Evolutionary conservation across 2,888 invertebrate species (phyloP).

Genomic region (Lucinisca nassula): DNA sequence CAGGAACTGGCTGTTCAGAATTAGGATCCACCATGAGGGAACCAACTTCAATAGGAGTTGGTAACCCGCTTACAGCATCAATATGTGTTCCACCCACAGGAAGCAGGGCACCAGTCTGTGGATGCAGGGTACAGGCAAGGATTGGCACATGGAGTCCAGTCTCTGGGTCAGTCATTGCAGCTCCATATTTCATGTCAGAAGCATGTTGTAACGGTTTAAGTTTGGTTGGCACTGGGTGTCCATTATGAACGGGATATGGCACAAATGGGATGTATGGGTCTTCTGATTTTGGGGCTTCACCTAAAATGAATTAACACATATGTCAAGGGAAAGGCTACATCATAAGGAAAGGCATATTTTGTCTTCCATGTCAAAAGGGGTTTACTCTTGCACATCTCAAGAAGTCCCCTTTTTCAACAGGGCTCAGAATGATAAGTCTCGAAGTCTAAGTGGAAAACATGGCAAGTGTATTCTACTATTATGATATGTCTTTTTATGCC

Average conservation of each 20-base stretch:
- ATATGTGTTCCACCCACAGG: slow-evolving; percentile 86
- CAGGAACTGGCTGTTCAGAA: slow-evolving; percentile 83
- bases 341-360: too few species aligned
- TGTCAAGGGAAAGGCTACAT: too few species aligned
- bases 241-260: slow-evolving; percentile 81
- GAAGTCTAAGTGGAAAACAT: too few species aligned
- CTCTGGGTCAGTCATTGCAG: slow-evolving; percentile 83
- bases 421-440: too few species aligned
- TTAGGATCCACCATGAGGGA: slow-evolving; percentile 86
- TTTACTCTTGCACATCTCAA: too few species aligned
- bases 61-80: slow-evolving; percentile 85
- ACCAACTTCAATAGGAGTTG: slow-evolving; percentile 86
- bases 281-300: slow-evolving; percentile 81
- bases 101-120: slow-evolving; percentile 82
- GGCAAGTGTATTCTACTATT: too few species aligned
- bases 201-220: slow-evolving; percentile 80
- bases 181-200: slow-evolving; percentile 82
- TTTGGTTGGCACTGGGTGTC: slow-evolving; percentile 78
- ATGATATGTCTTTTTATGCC: too few species aligned
- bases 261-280: slow-evolving; percentile 85
- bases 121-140: slow-evolving; percentile 85
- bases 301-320: slow-evolving; percentile 74
- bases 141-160: slow-evolving; percentile 86
- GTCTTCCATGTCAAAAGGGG: too few species aligned
- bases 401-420: too few species aligned